Percentiles rank a stretch among this genome's conserved stretches.
phyloP scores from a whole-genome alignment of 2,888 invertebrate species.

The Standfussiana lucernea region DNA sequence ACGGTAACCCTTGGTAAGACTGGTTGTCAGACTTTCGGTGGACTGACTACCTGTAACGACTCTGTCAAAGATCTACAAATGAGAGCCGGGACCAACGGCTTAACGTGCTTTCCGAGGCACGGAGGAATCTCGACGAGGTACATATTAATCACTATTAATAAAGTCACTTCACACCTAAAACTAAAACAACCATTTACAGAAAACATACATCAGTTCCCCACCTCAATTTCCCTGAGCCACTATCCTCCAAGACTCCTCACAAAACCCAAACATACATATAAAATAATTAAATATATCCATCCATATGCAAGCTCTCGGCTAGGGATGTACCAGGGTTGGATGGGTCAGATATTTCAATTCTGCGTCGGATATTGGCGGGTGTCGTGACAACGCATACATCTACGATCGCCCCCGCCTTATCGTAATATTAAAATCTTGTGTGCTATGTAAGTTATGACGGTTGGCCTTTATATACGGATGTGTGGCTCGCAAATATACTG shows the following conservation, averaged over 20 bases:
- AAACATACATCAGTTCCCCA: neutral
- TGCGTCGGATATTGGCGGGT: slow-evolving; percentile 88
- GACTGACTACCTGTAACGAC: too few relatives aligned
- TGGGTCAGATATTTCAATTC: slow-evolving; percentile 90
- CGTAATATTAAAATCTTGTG: slow-evolving; percentile 87
- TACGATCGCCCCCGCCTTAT: slow-evolving; percentile 80
- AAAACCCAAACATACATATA: slow-evolving; percentile 19
- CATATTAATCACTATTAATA: too few relatives aligned
- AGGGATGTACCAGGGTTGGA: slow-evolving; percentile 48
- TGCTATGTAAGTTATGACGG: slow-evolving; percentile 80
- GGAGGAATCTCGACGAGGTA: too few relatives aligned
- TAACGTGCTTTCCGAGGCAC: too few relatives aligned
- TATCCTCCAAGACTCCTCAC: slow-evolving; percentile 22
- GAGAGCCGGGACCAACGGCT: too few relatives aligned
- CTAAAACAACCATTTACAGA: neutral
- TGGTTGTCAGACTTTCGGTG: too few relatives aligned
- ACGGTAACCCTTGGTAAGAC: too few relatives aligned
- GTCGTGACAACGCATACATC: slow-evolving; percentile 89
- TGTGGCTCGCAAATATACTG: slow-evolving; percentile 70
- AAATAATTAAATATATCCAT: slow-evolving; percentile 60
- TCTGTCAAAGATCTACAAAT: too few relatives aligned
- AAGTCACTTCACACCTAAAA: neutral
- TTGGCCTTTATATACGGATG: slow-evolving; percentile 74
- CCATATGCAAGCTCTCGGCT: slow-evolving; percentile 40
- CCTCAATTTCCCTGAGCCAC: slow-evolving; percentile 33